These are phyloP conservation scores for Ceyx margarethae DNA, from an alignment of 2,113 vertebrate species.

Conservation along the genomic window DNA sequence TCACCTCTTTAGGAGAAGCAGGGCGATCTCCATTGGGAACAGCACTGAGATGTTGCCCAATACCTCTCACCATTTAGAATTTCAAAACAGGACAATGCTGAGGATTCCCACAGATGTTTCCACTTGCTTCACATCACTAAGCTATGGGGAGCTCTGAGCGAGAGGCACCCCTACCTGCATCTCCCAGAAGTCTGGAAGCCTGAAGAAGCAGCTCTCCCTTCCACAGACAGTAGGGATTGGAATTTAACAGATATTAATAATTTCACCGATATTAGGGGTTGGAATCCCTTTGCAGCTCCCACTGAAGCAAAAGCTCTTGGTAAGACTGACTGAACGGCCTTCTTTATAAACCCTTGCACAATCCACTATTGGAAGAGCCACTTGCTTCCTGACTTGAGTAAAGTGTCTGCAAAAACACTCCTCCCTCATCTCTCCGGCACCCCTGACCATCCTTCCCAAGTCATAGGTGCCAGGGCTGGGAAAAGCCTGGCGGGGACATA, in stretches of 20 bases:
- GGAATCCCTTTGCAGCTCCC: neutral
- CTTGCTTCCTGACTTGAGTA: neutral
- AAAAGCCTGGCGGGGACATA: neutral
- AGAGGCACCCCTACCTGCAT: neutral
- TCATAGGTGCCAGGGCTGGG: neutral
- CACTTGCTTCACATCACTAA: neutral
- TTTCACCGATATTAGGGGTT: too few relatives aligned
- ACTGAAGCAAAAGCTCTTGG: neutral
- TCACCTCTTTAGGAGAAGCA: neutral
- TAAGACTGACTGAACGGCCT: neutral
- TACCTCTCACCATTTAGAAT: neutral
- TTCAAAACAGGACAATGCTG: neutral
- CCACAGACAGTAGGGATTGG: too few relatives aligned
- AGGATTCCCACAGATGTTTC: neutral
- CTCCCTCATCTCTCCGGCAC: neutral
- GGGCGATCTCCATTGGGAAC: neutral
- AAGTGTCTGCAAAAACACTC: neutral
- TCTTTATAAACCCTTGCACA: neutral
- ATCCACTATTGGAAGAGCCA: neutral
- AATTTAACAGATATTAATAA: too few relatives aligned
- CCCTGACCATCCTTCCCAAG: neutral
- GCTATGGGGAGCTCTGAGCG: fast-evolving
- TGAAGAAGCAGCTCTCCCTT: neutral
- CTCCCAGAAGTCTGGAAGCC: neutral
- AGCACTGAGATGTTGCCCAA: neutral